phyloP scores from a whole-genome alignment of 2,888 invertebrate species.

The Chirona hameri region DNA sequence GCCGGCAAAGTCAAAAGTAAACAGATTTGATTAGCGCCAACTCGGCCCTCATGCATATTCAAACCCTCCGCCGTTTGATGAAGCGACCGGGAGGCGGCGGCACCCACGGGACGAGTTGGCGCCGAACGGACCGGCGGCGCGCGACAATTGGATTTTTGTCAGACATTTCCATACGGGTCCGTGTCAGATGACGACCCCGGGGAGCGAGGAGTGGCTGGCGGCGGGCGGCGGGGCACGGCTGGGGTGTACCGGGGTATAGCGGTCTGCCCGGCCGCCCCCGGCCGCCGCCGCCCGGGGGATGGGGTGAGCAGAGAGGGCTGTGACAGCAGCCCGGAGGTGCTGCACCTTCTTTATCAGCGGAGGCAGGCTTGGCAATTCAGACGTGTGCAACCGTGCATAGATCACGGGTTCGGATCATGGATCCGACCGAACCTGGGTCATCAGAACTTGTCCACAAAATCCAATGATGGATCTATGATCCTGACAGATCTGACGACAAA shows the following conservation, averaged over 20 bases:
- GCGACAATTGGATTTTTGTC: slow-evolving; percentile 27
- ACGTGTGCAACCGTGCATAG: no score
- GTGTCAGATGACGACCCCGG: neutral
- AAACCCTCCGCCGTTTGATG: neutral
- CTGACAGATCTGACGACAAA: no score
- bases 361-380: no score
- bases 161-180: neutral
- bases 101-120: neutral
- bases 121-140: neutral
- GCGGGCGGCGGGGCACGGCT: neutral
- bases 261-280: neutral
- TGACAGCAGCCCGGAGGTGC: no score
- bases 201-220: neutral
- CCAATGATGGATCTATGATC: no score
- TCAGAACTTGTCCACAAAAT: no score
- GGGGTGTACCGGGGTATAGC: neutral
- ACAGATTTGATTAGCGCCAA: slow-evolving; percentile 29
- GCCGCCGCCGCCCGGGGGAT: no score
- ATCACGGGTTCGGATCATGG: no score
- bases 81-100: neutral
- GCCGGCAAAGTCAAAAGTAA: slow-evolving; percentile 25
- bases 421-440: no score
- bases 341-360: no score
- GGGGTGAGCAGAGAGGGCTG: no score
- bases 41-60: slow-evolving; percentile 22